phyloP scores from a whole-genome alignment of 1,140 invertebrate genomes.

The Trichonephila clavipes region DNA sequence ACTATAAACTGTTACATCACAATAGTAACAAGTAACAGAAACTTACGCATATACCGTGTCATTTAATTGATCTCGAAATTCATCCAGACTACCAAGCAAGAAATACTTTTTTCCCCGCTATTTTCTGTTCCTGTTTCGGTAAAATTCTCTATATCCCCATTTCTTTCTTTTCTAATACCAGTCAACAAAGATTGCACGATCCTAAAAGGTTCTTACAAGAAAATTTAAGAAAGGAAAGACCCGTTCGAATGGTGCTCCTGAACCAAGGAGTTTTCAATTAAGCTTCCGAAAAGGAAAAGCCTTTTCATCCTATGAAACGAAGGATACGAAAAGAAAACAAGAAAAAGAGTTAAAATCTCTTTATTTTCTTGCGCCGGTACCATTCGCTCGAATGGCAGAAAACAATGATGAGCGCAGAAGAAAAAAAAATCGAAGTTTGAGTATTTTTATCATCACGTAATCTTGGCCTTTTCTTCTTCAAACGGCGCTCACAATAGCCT shows the following conservation, averaged over 20 bases:
- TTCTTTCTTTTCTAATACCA: constrained; percentile 15
- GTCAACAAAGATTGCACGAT: constrained; percentile 14
- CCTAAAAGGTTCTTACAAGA: not conserved
- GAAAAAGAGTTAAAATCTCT: constrained; percentile 55
- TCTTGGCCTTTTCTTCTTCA: not conserved
- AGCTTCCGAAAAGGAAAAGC: constrained; percentile 34
- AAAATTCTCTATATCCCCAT: constrained; percentile 17
- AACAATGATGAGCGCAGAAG: not conserved
- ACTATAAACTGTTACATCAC: too few relatives aligned
- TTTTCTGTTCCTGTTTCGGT: not conserved
- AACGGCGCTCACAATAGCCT: not conserved
- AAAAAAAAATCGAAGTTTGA: not conserved
- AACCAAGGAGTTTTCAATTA: constrained; percentile 53
- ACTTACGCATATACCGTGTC: too few relatives aligned
- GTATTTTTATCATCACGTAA: not conserved
- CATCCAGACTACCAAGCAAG: not conserved
- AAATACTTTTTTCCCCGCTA: not conserved
- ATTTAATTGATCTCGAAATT: too few relatives aligned
- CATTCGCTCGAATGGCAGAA: not conserved
- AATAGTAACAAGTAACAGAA: too few relatives aligned
- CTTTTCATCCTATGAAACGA: constrained; percentile 1
- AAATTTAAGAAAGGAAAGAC: not conserved
- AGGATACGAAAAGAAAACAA: constrained; percentile 47
- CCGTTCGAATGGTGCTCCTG: not conserved
- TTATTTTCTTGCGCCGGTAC: not conserved